A percentile compares a stretch with the other conserved stretches of the same genome.
Conservation (phyloP, 2,113 vertebrate genomes). For the Sus scrofa region DNA sequence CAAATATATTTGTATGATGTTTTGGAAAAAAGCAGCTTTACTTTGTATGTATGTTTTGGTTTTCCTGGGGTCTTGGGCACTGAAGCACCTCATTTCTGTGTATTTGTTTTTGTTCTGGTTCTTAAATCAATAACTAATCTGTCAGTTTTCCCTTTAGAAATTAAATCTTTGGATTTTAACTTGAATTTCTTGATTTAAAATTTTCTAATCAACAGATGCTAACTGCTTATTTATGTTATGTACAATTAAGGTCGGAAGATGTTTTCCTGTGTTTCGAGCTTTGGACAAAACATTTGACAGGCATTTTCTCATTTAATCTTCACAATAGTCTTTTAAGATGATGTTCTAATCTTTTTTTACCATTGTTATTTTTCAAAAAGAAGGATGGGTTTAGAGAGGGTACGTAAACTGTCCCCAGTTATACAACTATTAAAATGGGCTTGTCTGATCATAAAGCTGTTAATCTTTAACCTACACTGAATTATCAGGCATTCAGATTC, state of each 20-base stretch:
- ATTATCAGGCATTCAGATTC: background rate
- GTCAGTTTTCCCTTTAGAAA: background rate
- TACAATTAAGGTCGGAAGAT: slow-evolving; percentile 12
- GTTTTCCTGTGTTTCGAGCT: background rate
- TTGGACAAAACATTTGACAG: background rate
- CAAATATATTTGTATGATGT: background rate
- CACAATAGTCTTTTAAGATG: background rate
- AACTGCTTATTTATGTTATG: background rate
- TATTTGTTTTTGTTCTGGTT: slow-evolving; percentile 32
- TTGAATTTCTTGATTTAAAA: background rate
- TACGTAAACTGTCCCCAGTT: background rate
- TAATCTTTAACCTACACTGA: background rate
- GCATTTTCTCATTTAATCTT: slow-evolving; percentile 10
- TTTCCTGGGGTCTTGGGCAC: background rate
- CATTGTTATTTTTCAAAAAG: background rate
- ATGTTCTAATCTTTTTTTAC: background rate
- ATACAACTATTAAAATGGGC: background rate
- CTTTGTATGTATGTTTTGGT: background rate
- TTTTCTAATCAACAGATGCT: background rate
- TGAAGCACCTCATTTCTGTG: background rate
- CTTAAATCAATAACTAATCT: background rate
- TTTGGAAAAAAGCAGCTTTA: background rate
- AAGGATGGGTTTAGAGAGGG: background rate
- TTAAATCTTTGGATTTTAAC: background rate
- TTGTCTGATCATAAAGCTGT: background rate